These are phyloP conservation scores for Tanytarsus gracilentus DNA, from an alignment of 2,888 invertebrate genomes.

Conservation along the genomic window DNA sequence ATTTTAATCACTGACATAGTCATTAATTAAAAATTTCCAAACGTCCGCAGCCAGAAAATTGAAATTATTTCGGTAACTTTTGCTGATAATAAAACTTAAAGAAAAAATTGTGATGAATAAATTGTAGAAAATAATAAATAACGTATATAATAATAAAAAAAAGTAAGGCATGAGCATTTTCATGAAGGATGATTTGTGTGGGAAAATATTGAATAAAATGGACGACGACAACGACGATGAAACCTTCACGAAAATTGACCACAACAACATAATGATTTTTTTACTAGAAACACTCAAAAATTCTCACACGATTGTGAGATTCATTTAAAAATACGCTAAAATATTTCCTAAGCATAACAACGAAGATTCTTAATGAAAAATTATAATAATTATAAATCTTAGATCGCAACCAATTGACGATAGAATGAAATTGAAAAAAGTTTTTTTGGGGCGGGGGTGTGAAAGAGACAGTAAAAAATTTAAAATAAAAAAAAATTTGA, in stretches of 20 bases:
- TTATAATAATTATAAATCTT: neutral
- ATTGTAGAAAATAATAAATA: neutral
- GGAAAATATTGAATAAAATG: neutral
- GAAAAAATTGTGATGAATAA: neutral
- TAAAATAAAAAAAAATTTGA: constrained; percentile 4
- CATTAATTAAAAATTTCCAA: no score
- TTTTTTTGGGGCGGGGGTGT: no score
- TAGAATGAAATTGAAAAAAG: neutral
- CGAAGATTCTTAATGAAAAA: neutral
- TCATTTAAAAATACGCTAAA: neutral
- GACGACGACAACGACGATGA: neutral
- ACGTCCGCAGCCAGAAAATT: neutral
- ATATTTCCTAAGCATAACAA: neutral
- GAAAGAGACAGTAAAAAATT: neutral
- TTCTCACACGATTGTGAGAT: neutral
- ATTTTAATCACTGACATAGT: no score
- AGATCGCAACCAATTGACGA: constrained; percentile 6
- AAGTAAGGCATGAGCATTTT: neutral
- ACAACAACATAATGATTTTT: constrained; percentile 15
- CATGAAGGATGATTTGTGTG: constrained; percentile 1
- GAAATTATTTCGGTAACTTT: no score
- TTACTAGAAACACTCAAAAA: constrained; percentile 29
- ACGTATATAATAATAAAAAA: constrained; percentile 9
- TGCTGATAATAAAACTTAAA: neutral
- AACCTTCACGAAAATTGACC: constrained; percentile 12